Evolutionary conservation across 1,140 invertebrate species (phyloP).

Genomic region (Colletes latitarsis): DNA sequence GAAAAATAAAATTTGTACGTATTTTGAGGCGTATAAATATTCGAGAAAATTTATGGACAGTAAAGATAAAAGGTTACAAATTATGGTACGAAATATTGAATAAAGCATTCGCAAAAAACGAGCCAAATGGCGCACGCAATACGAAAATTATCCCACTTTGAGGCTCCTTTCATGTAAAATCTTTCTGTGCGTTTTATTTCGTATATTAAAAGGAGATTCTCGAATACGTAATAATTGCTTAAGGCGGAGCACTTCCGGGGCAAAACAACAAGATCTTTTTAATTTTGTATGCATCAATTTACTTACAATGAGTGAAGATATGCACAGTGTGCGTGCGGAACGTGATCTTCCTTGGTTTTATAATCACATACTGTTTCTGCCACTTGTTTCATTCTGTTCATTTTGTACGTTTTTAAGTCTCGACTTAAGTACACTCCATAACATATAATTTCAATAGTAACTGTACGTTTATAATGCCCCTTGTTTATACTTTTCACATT

Average conservation of each 20-base stretch:
- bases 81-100: neutral
- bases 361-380: conserved; percentile 4
- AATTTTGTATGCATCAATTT: conserved; percentile 30
- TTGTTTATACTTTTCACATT: neutral
- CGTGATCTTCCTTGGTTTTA: neutral
- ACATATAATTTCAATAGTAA: neutral
- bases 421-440: neutral
- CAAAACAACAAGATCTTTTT: neutral
- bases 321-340: neutral
- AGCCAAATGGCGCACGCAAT: neutral
- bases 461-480: neutral
- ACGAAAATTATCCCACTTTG: neutral
- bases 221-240: neutral
- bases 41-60: neutral
- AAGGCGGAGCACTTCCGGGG: conserved; percentile 16
- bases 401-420: neutral
- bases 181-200: neutral
- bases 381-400: neutral
- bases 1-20: too few relatives aligned
- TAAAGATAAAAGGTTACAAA: neutral
- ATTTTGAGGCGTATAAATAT: neutral
- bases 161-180: neutral
- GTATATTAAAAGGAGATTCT: neutral
- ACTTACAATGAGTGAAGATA: conserved; percentile 5
- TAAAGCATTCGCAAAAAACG: neutral